Evolutionary conservation across 2,797 vertebrate species (phyloP), one percentile per base, ranked within the genome.

Genomic region (Alcedo quadribrachys): DNA sequence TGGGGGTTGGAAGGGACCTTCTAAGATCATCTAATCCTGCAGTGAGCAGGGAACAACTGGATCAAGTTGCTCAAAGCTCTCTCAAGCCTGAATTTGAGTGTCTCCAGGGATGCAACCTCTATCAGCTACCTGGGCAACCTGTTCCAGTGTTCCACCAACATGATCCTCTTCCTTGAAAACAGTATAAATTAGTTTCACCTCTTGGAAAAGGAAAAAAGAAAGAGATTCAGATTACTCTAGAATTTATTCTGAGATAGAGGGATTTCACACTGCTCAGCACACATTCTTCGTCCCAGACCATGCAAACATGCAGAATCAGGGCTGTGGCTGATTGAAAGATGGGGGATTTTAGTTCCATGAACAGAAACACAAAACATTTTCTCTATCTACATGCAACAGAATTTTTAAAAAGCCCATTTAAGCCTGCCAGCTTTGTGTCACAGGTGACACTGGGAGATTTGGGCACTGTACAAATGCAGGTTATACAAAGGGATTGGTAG

Each of bases 161-260:
- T 1, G 0, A 60, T 28, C 8, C 3, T 32, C 1, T 57, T n/a
- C 43, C 22, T 32, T 27, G 1, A 4, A 13, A 45, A 32, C 66
- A 37, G 35, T 33, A 25, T 7, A 25, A 48, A 33, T 5, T 28
- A 15, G 5, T 35, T 75, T 67, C 50, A 68, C 12, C 32, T 80
- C 25, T 65, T 80, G 42, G 19, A 17, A 40, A 40, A 35, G 60
- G 48, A 84, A 73, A 50, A 13, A 25, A 75, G 15, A 13, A 25
- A 75, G 15, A 55, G 2, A 3, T 5, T 43, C 30, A 19, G 8
- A 8, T 76, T 69, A 19, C 43, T 45, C 17, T 28, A n/a, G 17
- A 5, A 9, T 61, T 85, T 80, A 45, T 19, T 70, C 17, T 1
- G 85, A 54, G 40, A 79, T 11, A 48, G 33, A 37, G 19, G 15